phyloP scores from a whole-genome alignment of 2,797 vertebrate species.

The Pelodytes ibericus region DNA sequence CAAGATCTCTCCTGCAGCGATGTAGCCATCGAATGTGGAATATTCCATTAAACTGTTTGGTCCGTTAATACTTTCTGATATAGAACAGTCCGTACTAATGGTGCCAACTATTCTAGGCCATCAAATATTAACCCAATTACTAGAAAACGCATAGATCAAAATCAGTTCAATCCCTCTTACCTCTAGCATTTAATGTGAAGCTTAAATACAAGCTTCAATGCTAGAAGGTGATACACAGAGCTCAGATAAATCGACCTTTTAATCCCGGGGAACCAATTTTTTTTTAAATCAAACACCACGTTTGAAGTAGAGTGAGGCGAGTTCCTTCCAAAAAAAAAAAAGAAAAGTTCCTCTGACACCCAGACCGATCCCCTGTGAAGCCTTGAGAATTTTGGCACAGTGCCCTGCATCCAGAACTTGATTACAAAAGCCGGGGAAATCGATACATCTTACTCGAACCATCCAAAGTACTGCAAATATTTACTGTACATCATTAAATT shows the following conservation, averaged over 20 bases:
- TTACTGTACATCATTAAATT: conserved; percentile 49
- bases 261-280: conserved; percentile 34
- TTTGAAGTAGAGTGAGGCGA: conserved; percentile 27
- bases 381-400: conserved; percentile 14
- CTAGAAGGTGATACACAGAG: conserved; percentile 8
- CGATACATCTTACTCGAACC: conserved; percentile 44
- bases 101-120: no score
- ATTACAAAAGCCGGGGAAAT: conserved; percentile 37
- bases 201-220: not conserved
- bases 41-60: no score
- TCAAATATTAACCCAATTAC: no score
- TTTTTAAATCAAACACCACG: conserved; percentile 35
- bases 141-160: no score
- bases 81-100: no score
- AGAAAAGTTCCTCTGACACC: conserved; percentile 17
- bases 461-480: conserved; percentile 49
- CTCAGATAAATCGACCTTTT: conserved; percentile 40
- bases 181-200: not conserved
- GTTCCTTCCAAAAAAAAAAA: conserved; percentile 32
- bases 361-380: conserved; percentile 27
- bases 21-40: no score
- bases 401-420: conserved; percentile 24
- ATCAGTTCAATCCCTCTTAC: no score
- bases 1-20: no score
- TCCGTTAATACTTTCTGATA: no score